Base-by-base conservation (phyloP, 2,888 invertebrate species). In the Sesia bembeciformis region DNA sequence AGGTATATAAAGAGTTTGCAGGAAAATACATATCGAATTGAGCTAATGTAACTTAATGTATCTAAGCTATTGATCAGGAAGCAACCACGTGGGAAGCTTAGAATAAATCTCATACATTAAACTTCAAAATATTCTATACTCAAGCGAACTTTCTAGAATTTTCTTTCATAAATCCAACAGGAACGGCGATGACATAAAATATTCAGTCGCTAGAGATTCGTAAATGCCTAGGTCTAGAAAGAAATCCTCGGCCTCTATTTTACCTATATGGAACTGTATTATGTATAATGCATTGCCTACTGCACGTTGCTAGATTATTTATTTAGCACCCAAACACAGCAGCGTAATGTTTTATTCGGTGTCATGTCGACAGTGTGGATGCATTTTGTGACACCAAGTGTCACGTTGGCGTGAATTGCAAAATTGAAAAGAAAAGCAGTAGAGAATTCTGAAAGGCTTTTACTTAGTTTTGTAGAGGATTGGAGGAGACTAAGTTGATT, bases 241-340 rank as follows among this genome's bases (percentile, higher is more conserved):
- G 57, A 70, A 76, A 76, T 75, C 70, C 72, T 71, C 68, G 69
- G 71, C 68, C 65, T 56, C 62, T 62, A 68, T 74, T 72, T 62
- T 57, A 57, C 58, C 54, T 60, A 58, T 50, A 38, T 3, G 38
- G 5, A 38, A 7, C 38, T 50, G 50, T 38, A 39, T 8, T 50
- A 39, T 50, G 50, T 50, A 50, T 50, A 50, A 50, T 50, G 50
- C 38, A 50, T 53, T 56, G 63, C 57, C 62, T 58, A 60, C 65
- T 69, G 73, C 72, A 67, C 64, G 62, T 70, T 62, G 64, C 64
- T 72, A 67, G 67, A 67, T 74, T 65, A 76, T 75, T 79, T 77
- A 79, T 75, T 72, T 69, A 72, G 39, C 50, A 39, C 8, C 8
- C 8, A 50, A 8, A 50, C 38, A 39, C 50, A 61, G 53, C 46